phyloP scores from a whole-genome alignment of 1,140 invertebrate genomes.

The Drosophila equinoxialis region DNA sequence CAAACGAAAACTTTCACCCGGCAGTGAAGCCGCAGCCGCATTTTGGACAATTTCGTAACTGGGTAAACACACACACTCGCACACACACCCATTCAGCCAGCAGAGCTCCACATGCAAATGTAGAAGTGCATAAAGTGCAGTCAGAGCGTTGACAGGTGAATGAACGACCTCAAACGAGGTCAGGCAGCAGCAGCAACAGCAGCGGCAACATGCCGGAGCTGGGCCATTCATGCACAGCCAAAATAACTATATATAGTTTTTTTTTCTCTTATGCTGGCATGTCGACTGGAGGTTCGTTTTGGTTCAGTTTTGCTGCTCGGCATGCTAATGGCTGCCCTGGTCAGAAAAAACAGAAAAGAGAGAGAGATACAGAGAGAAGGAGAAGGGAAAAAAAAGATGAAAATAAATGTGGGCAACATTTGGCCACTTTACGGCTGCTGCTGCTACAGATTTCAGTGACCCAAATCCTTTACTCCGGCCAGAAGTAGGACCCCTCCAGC shows the following conservation, averaged over 20 bases:
- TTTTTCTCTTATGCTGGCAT: conserved; percentile 9
- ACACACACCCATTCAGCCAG: conserved; percentile 28
- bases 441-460: conserved; percentile 74
- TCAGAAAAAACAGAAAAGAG: conserved; percentile 3
- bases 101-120: conserved; percentile 62
- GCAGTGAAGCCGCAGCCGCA: conserved; percentile 69
- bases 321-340: conserved; percentile 49
- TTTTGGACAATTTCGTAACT: conserved; percentile 81
- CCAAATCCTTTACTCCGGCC: conserved; percentile 69
- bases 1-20: conserved; percentile 72
- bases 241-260: conserved; percentile 53
- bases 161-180: conserved; percentile 82
- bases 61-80: conserved; percentile 61
- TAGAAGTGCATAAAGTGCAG: conserved; percentile 75
- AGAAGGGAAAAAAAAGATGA: conserved; percentile 22
- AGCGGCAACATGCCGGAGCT: conserved; percentile 38
- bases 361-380: background rate
- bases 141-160: conserved; percentile 72
- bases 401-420: conserved; percentile 71
- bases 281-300: conserved; percentile 19
- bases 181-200: conserved; percentile 35
- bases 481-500: conserved; percentile 44
- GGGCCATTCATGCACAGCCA: conserved; percentile 73
- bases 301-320: conserved; percentile 33
- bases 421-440: conserved; percentile 68